Evolutionary conservation across 1,140 invertebrate genomes (phyloP), one percentile per base, ranked within the genome.

Genomic region (Chelonus insularis): DNA sequence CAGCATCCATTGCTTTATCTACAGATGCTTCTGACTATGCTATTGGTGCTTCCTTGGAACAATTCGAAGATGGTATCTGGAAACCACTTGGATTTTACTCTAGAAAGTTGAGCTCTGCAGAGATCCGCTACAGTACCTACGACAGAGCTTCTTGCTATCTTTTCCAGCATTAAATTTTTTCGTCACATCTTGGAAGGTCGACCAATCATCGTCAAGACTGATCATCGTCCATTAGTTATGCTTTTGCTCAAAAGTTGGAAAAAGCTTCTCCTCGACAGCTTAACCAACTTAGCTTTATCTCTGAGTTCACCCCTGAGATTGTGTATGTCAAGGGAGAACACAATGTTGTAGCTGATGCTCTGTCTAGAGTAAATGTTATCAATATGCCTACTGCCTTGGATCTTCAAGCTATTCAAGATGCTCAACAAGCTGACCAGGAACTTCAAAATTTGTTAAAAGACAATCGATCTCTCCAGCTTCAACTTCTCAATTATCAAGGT

Each of bases 231-330:
- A 32, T 32, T 32, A 9, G 29, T 32, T 32, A 32, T 9, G 29
- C 29, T 32, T 32, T 32, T 32, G 9, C 9, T 5, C 29, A 32
- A 32, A 32, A 32, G 29, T 9, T 32, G 4, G 9, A 32, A n/a
- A n/a, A n/a, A n/a, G n/a, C n/a, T n/a, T n/a, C n/a, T n/a, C n/a
- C n/a, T n/a, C n/a, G n/a, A n/a, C 32, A 34, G 11, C 6, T 34
- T 7, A 6, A 11, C 1, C 32, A 34, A 41, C 70, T 81, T 21
- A 69, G 80, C 51, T 76, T 57, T n/a, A 76, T 82, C 8, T 52
- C 66, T 4, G 74, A 81, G 65, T 80, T 74, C 58, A 70, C 75
- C 0, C 76, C 72, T 0, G 66, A 76, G 36, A 74, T 81, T 23
- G 29, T 56, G 12, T 68, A 79, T 55, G 65, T 82, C 21, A 14